Evolutionary conservation across 2,113 vertebrate genomes (phyloP), one percentile per base, ranked within the genome.

Genomic region (Scophthalmus maximus): DNA sequence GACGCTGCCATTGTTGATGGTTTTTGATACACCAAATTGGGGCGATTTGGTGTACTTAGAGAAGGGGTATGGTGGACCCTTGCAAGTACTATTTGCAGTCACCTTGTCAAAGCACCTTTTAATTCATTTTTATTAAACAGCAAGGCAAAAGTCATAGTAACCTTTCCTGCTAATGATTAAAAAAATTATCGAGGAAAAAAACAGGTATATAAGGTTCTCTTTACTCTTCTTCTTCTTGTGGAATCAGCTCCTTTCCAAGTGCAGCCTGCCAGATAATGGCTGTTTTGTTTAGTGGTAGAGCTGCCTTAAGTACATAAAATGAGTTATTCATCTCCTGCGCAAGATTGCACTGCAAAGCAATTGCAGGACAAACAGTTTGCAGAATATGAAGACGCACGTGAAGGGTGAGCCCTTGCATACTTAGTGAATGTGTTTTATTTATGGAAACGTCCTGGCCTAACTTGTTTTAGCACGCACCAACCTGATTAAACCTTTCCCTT

Each of bases 211-310:
- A n/a, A n/a, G n/a, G n/a, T n/a, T n/a, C n/a, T n/a, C n/a, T n/a
- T n/a, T n/a, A n/a, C n/a, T 32, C 5, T 4, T 32, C 5, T 3
- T 10, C 9, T 55, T 69, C 66, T 40, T n/a, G 40, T 63, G 72
- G 81, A 85, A 72, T 85, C 53, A 2, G 52, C 69, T 86, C 51
- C 46, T 73, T 66, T 73, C 68, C 49, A 64, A 79, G 79, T 67
- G 78, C 78, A 80, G 51, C 78, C 83, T 89, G 67, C 83, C 86
- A 83, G 85, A 91, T 90, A 88, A 91, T 85, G 69, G 78, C 78
- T 88, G 76, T 90, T 88, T 89, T 91, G 88, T 90, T 90, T 88
- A 63, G 85, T 67, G 65, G 76, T 52, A 77, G 85, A 79, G 85
- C 69, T 84, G 58, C 78, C 69, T 83, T 59, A 85, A 88, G 86